Evolutionary conservation across 2,888 invertebrate species (phyloP), one percentile per base, ranked within the genome.

Genomic region (Rhingia campestris): DNA sequence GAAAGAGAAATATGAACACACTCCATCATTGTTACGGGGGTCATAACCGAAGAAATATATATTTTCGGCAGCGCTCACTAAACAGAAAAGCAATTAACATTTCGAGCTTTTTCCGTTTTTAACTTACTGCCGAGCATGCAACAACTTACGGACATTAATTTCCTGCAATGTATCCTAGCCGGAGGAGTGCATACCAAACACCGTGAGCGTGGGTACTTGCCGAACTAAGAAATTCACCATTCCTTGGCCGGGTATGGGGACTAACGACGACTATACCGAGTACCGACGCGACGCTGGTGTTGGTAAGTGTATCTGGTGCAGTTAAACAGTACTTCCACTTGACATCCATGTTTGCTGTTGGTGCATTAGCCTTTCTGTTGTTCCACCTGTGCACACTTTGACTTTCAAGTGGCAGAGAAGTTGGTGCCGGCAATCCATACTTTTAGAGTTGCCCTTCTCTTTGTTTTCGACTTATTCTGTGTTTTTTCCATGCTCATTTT

Each of bases 331-430:
- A 14, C 64, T 64, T 45, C 82, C 66, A 73, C 64, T 59, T 69
- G 82, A 79, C 58, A 74, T 79, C 49, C 49, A 61, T 63, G 69
- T 69, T 79, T 82, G 51, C 73, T 63, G 53, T 63, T 74, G 73
- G 79, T 82, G 82, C 82, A 82, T 82, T 82, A 82, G 82, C 73
- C 54, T 73, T 33, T 79, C 58, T 73, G 72, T 82, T 79, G 79
- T 79, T 79, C 79, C 82, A 82, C 82, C 82, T 82, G 82, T 82
- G 79, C 64, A 82, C 82, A 82, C 67, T 82, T 82, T 79, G 79
- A 82, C 82, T 82, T 79, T 73, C 58, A 72, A 82, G 47, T 14
- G 37, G 58, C 35, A 32, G 7, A 4, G 14, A 22, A 6, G 9
- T 4, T 4, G 41, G n/a, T n/a, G 41, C 41, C 10, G 41, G 10